phyloP scores from a whole-genome alignment of 2,113 vertebrate genomes.

The Bettongia penicillata region DNA sequence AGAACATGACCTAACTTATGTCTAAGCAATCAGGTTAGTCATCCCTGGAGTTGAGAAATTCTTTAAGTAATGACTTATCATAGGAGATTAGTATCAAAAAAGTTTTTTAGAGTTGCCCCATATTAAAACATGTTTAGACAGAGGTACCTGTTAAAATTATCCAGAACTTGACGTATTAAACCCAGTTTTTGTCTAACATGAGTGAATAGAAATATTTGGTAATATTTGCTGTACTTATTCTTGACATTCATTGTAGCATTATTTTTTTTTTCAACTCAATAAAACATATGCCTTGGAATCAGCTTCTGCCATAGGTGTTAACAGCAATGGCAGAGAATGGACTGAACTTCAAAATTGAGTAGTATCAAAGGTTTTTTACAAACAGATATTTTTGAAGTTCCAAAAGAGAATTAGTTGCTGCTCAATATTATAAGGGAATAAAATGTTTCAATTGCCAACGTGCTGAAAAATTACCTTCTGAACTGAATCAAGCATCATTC shows the following conservation, averaged over 20 bases:
- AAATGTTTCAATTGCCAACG: background rate
- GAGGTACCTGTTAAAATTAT: background rate
- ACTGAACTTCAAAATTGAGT: background rate
- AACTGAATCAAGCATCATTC: background rate
- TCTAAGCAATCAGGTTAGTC: constrained; percentile 62
- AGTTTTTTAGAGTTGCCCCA: constrained; percentile 13
- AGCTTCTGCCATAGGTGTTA: rapidly evolving
- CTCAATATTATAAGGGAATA: background rate
- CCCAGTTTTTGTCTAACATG: background rate
- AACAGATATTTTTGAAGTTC: background rate
- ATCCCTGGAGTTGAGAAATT: constrained; percentile 67
- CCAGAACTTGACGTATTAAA: background rate
- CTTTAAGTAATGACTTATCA: constrained; percentile 48
- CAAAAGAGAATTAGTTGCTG: background rate
- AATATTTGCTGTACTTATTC: background rate
- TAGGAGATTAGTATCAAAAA: constrained; percentile 63
- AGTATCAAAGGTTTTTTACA: background rate
- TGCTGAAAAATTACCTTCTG: background rate
- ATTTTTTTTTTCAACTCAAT: background rate
- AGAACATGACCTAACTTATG: constrained; percentile 51
- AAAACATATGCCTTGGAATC: background rate
- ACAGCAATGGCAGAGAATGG: background rate
- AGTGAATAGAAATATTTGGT: background rate
- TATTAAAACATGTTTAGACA: background rate
- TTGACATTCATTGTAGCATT: background rate